These are phyloP conservation scores for Propithecus deckenii DNA, from an alignment of 2,797 vertebrate species.

Conservation along the genomic window DNA sequence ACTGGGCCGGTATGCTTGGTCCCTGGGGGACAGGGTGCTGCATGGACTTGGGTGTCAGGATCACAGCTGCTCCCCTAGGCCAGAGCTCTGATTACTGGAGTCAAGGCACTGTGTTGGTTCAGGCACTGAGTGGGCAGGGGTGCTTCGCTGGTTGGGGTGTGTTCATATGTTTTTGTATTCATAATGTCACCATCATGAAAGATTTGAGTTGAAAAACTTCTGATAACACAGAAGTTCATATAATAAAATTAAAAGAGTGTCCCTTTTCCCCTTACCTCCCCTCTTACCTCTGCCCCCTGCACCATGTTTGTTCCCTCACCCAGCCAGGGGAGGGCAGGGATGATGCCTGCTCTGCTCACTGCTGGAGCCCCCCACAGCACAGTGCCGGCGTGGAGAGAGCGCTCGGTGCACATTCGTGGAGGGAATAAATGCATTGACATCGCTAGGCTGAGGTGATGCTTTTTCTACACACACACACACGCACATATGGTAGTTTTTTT, in stretches of 20 bases:
- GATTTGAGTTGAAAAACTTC: neutral
- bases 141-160: neutral
- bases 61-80: neutral
- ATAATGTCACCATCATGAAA: neutral
- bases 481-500: neutral
- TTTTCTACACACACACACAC: neutral
- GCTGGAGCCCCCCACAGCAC: too few species aligned
- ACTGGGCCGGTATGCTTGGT: too few species aligned
- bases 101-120: too few species aligned
- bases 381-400: neutral
- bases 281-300: too few species aligned
- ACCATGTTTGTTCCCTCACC: accelerated
- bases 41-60: too few species aligned
- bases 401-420: accelerated
- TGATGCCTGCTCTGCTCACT: neutral
- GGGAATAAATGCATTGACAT: neutral
- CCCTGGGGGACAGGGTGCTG: too few species aligned
- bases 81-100: neutral
- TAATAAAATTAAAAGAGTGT: neutral
- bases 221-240: neutral
- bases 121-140: neutral
- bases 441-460: neutral
- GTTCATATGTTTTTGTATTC: neutral
- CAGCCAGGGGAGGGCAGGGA: neutral
- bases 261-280: too few species aligned